phyloP scores from a whole-genome alignment of 2,113 vertebrate species.

The Neogale vison region DNA sequence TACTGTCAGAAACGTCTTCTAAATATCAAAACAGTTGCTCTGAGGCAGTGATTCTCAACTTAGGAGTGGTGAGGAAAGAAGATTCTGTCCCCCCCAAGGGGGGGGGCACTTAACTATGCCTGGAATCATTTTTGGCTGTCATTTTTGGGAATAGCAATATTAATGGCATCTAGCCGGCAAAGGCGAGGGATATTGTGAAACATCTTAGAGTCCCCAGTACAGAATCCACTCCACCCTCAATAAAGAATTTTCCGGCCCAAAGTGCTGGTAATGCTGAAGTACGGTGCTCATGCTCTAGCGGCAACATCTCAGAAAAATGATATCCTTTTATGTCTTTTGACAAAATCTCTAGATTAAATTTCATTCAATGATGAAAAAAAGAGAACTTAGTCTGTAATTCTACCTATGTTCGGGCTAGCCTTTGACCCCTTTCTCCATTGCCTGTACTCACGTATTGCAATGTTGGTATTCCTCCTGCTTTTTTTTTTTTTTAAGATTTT shows the following conservation, averaged over 20 bases:
- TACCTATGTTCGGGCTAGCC: background rate
- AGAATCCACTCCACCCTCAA: background rate
- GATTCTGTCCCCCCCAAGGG: rapidly evolving
- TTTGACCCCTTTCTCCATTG: background rate
- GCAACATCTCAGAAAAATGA: background rate
- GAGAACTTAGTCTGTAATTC: background rate
- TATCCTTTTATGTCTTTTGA: background rate
- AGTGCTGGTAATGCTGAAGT: background rate
- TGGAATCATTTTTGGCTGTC: background rate
- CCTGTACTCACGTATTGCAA: background rate
- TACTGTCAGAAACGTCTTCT: background rate
- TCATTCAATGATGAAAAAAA: background rate
- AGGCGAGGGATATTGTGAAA: background rate
- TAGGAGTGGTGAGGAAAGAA: background rate
- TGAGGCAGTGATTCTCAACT: background rate
- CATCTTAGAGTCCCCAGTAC: background rate
- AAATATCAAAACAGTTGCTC: background rate
- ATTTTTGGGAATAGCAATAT: background rate
- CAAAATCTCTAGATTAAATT: background rate
- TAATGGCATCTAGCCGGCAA: background rate
- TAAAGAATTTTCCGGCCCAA: background rate
- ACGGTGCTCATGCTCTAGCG: background rate
- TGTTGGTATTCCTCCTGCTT: background rate
- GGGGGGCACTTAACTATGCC: background rate
- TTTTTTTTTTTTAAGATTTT: too few relatives aligned